These are phyloP conservation scores for Marcusenius ussheri DNA, from an alignment of 2,113 vertebrate species.

Conservation along the genomic window DNA sequence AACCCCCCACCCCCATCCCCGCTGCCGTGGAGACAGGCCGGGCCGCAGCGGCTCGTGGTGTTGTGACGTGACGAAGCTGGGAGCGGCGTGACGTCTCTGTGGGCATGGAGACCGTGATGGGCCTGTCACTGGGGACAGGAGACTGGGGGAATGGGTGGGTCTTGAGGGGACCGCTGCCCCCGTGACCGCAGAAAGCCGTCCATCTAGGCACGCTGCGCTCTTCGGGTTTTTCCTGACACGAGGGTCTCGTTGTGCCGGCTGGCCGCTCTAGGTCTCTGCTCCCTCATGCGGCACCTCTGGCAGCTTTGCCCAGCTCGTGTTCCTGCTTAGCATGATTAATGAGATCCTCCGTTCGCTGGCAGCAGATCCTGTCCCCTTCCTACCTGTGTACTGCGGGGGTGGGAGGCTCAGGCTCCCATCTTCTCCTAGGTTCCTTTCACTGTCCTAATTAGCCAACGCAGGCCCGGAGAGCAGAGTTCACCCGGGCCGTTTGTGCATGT, in stretches of 20 bases:
- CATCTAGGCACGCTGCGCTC: not conserved
- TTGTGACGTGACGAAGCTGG: not conserved
- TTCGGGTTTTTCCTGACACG: not conserved
- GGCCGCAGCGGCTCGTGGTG: not conserved
- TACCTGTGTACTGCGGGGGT: not conserved
- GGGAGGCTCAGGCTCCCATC: not conserved
- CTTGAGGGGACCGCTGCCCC: not conserved
- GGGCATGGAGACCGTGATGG: not conserved
- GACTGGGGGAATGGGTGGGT: not conserved
- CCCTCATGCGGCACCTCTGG: not conserved
- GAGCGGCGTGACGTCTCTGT: not conserved
- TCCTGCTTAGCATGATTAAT: constrained; percentile 18
- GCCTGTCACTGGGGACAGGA: not conserved
- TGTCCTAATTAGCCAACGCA: constrained; percentile 8
- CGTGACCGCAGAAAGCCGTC: not conserved
- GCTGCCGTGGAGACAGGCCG: not conserved
- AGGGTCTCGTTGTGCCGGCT: not conserved
- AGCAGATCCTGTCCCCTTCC: not conserved
- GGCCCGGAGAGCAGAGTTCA: not conserved
- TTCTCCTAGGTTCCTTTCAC: not conserved
- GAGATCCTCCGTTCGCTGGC: not conserved
- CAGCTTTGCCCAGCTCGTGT: not conserved
- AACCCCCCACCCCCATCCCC: not conserved
- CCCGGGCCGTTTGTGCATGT: not conserved
- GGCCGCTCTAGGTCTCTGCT: not conserved